Base-by-base conservation (phyloP, 2,113 vertebrate species). In the Microtus ochrogaster region DNA sequence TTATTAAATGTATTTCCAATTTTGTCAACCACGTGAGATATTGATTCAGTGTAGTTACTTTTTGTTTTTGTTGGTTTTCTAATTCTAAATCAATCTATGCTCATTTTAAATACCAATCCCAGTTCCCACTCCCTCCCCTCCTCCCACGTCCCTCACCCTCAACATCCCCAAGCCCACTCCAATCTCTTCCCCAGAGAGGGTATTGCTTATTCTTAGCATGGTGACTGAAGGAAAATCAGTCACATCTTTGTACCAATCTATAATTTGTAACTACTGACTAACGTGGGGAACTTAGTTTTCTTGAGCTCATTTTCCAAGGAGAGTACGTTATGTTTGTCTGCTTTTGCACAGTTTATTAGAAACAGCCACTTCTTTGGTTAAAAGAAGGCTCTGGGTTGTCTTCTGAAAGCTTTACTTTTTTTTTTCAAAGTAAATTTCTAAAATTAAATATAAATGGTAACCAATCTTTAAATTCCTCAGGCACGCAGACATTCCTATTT, bases 381-480 rank as follows among this genome's bases (percentile, higher is more conserved):
- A 92, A 95, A 66, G 63, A 78, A 44, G 0, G 93, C 61, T n/a
- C 39, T 78, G 74, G 68, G 3, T 63, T 77, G 0, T 58, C 41
- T 86, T n/a, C 77, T 94, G 73, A 94, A 92, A 93, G 22, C 78
- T 24, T 96, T 66, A 21, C 36, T 22, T 90, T 96, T 87, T 96
- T 87, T 55, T 94, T 92, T 72, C 39, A 65, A 88, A 95, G 8
- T 49, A 85, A 19, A 44, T 65, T 10, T 28, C 66, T 92, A 92
- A 70, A 17, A 94, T 94, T 96, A 92, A 96, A 86, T 95, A 91
- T 91, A 83, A 96, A 91, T 79, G 28, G 26, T 49, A 65, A 30
- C 17, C 33, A 91, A 76, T 91, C 77, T 92, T 52, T 52, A 96
- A 92, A 87, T 94, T 91, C 33, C 94, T 96, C 77, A 97, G 63